These are phyloP conservation scores for Ptychochromis oligacanthus DNA, from an alignment of 2,113 vertebrate genomes.

Conservation along the genomic window DNA sequence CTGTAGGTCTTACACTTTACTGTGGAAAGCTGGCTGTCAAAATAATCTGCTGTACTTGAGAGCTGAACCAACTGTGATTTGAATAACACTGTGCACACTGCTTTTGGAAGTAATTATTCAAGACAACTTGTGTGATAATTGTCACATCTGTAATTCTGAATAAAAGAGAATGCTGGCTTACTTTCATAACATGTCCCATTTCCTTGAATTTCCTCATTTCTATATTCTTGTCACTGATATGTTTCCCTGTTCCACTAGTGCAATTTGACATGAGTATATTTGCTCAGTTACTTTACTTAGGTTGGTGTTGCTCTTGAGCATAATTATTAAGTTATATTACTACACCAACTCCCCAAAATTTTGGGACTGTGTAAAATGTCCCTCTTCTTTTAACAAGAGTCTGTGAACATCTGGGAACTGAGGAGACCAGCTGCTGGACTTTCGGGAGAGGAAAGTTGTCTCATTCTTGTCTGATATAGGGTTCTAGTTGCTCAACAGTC, in stretches of 20 bases:
- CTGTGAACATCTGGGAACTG: too few species aligned
- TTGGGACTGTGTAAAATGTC: too few species aligned
- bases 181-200: neutral
- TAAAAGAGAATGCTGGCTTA: slow-evolving; percentile 49
- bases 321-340: neutral
- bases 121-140: slow-evolving; percentile 23
- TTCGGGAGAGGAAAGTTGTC: too few species aligned
- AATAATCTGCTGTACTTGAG: slow-evolving; percentile 40
- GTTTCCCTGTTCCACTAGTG: neutral
- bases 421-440: too few species aligned
- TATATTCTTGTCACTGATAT: neutral
- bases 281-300: neutral
- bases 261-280: neutral
- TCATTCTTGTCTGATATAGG: too few species aligned
- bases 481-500: too few species aligned
- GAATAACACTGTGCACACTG: slow-evolving; percentile 37
- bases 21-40: slow-evolving; percentile 24
- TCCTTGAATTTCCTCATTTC: neutral
- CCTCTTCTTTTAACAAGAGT: too few species aligned
- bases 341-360: too few species aligned
- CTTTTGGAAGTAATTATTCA: slow-evolving; percentile 44
- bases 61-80: slow-evolving; percentile 24
- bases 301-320: neutral
- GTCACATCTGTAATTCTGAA: slow-evolving; percentile 39
- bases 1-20: slow-evolving; percentile 25